A percentile compares a stretch with the other conserved stretches of the same genome.
Conservation (phyloP, 2,888 invertebrate genomes). For the Chymomyza fuscimana region DNA sequence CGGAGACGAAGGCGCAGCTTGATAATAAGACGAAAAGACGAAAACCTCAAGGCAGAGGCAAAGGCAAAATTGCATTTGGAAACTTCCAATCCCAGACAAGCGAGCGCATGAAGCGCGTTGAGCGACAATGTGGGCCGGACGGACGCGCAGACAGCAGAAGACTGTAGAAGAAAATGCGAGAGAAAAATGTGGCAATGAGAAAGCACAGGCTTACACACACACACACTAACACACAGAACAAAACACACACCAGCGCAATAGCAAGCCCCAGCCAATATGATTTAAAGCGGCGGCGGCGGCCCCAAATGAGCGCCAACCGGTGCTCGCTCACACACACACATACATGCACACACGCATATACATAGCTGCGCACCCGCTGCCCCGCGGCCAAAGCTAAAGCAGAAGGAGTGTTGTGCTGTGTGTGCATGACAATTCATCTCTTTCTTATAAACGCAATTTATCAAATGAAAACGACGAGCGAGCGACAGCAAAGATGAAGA, state of each 20-base stretch:
- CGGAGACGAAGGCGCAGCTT: slow-evolving; percentile 33
- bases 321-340: slow-evolving; percentile 51
- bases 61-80: slow-evolving; percentile 74
- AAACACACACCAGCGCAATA: not conserved
- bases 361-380: slow-evolving; percentile 17
- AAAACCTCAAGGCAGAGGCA: slow-evolving; percentile 55
- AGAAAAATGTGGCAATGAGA: slow-evolving; percentile 58
- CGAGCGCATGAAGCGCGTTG: slow-evolving; percentile 35
- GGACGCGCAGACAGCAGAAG: slow-evolving; percentile 27
- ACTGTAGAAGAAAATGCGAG: slow-evolving; percentile 43
- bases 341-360: slow-evolving; percentile 24
- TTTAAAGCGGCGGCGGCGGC: slow-evolving; percentile 66
- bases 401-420: slow-evolving; percentile 41
- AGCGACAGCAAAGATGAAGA: slow-evolving; percentile 76
- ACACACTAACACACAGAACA: slow-evolving; percentile 31
- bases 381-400: not conserved
- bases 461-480: slow-evolving; percentile 78
- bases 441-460: slow-evolving; percentile 79
- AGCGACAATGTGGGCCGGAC: slow-evolving; percentile 12
- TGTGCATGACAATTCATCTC: slow-evolving; percentile 79
- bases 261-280: slow-evolving; percentile 68
- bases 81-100: slow-evolving; percentile 78
- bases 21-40: slow-evolving; percentile 15
- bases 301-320: slow-evolving; percentile 65
- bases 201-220: slow-evolving; percentile 32